Evolutionary conservation across 2,888 invertebrate genomes (phyloP).

Genomic region (Sesia bembeciformis): DNA sequence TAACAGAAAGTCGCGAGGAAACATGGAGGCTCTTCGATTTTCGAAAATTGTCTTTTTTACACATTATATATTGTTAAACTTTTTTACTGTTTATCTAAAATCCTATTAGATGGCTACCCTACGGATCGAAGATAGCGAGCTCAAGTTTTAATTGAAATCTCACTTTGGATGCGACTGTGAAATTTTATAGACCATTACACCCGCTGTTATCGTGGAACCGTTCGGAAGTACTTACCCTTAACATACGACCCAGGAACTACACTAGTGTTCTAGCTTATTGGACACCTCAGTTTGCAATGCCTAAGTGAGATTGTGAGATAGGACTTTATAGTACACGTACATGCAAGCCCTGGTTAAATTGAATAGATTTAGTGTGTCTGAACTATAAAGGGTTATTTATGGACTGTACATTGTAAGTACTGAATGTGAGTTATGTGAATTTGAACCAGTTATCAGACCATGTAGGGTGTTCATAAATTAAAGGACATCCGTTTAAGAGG

Average conservation of each 20-base stretch:
- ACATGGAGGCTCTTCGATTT: too few relatives aligned
- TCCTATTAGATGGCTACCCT: slow-evolving; percentile 1
- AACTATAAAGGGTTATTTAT: too few relatives aligned
- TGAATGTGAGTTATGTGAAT: too few relatives aligned
- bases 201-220: slow-evolving; percentile 9
- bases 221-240: not conserved
- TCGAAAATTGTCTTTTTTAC: too few relatives aligned
- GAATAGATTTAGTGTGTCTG: too few relatives aligned
- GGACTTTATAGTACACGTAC: not conserved
- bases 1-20: too few relatives aligned
- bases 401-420: too few relatives aligned
- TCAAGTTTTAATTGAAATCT: slow-evolving; percentile 11
- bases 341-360: not conserved
- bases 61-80: too few relatives aligned
- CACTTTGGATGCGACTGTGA: slow-evolving; percentile 8
- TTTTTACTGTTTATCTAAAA: too few relatives aligned
- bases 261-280: not conserved
- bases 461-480: too few relatives aligned
- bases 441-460: too few relatives aligned
- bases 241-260: not conserved
- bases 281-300: not conserved
- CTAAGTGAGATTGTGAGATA: not conserved
- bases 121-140: slow-evolving; percentile 11
- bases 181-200: slow-evolving; percentile 9
- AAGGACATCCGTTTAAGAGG: too few relatives aligned